phyloP scores from a whole-genome alignment of 2,797 vertebrate species.

The Buceros bicornis region DNA sequence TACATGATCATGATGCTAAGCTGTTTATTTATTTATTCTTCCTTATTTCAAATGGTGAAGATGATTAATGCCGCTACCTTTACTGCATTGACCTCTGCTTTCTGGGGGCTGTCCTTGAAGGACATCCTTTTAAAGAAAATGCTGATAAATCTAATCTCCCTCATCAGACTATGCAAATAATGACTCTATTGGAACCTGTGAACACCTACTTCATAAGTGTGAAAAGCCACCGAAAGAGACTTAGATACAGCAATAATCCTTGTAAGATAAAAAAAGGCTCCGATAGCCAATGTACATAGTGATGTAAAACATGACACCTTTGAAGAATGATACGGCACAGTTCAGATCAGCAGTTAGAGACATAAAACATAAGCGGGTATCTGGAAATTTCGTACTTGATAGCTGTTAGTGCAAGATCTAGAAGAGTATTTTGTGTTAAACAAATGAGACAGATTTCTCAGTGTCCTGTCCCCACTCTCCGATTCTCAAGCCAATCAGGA shows the following conservation, averaged over 20 bases:
- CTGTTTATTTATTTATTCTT: conserved; percentile 84
- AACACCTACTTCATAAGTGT: neutral
- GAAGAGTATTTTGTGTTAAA: neutral
- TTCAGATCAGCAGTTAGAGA: neutral
- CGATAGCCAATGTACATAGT: neutral
- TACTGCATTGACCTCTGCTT: conserved; percentile 74
- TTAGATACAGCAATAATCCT: neutral
- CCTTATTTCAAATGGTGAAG: conserved; percentile 68
- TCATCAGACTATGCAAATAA: conserved; percentile 68
- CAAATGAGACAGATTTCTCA: neutral
- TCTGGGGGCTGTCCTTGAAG: conserved; percentile 79
- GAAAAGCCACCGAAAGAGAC: neutral
- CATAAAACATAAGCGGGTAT: neutral
- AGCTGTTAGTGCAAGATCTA: neutral
- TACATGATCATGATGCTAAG: conserved; percentile 75
- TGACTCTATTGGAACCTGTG: conserved; percentile 28
- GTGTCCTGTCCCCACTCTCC: neutral
- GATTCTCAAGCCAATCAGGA: neutral
- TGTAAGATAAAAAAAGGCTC: too few species aligned
- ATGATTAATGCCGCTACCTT: conserved; percentile 84
- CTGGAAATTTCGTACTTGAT: neutral
- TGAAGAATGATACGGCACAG: neutral
- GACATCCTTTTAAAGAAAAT: conserved; percentile 75
- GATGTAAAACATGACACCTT: neutral
- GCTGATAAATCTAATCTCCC: conserved; percentile 80